phyloP scores from a whole-genome alignment of 2,888 invertebrate species.

The Cyrtodaria siliqua region DNA sequence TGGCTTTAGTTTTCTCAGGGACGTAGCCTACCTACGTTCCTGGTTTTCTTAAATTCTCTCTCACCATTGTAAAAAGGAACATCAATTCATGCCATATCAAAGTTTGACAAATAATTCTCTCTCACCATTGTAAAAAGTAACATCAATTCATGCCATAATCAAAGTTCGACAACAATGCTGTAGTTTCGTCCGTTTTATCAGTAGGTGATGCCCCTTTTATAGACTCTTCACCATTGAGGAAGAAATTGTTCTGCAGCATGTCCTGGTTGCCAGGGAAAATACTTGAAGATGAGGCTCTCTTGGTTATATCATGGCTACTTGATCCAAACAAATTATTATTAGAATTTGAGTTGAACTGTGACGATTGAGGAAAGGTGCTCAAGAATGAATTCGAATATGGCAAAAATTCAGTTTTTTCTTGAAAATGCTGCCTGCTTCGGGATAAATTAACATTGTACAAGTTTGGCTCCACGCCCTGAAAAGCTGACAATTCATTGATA shows the following conservation, averaged over 20 bases:
- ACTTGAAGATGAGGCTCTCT: constrained; percentile 12
- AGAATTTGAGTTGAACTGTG: constrained; percentile 17
- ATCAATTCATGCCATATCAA: too few species aligned
- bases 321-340: constrained; percentile 22
- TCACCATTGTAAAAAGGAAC: too few species aligned
- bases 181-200: constrained; percentile 50
- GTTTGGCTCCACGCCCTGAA: constrained; percentile 28
- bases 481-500: constrained; percentile 22
- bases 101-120: too few species aligned
- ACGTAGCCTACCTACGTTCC: too few species aligned
- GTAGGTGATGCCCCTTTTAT: constrained; percentile 40
- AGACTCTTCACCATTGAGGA: constrained; percentile 39
- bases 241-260: constrained; percentile 29
- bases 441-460: constrained; percentile 9
- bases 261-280: constrained; percentile 24
- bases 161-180: constrained; percentile 55
- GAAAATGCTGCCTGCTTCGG: constrained; percentile 13
- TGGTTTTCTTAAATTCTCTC: too few species aligned
- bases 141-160: constrained; percentile 33
- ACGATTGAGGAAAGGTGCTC: constrained; percentile 5
- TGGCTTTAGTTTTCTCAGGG: too few species aligned
- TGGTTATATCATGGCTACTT: constrained; percentile 6
- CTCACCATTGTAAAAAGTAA: too few species aligned
- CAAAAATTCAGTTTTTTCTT: constrained; percentile 45
- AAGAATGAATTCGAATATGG: constrained; percentile 28